phyloP scores from a whole-genome alignment of 1,140 invertebrate genomes.

The Drosophila sturtevanti region DNA sequence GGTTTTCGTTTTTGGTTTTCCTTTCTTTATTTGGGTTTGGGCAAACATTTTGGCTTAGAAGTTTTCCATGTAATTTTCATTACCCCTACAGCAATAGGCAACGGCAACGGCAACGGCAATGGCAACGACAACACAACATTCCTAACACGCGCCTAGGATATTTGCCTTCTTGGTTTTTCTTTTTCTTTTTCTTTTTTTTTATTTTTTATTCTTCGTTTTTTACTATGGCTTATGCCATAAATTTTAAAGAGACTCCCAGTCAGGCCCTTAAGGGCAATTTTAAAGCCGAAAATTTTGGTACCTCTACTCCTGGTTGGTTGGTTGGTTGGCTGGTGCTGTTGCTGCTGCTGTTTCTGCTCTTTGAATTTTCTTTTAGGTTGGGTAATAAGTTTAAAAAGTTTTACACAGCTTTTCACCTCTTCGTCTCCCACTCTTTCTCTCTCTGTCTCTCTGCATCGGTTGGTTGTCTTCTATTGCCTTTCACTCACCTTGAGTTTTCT shows the following conservation, averaged over 20 bases:
- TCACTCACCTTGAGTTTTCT: slow-evolving; percentile 6
- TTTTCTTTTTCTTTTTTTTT: slow-evolving; percentile 31
- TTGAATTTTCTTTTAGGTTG: slow-evolving; percentile 18
- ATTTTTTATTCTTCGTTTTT: slow-evolving; percentile 30
- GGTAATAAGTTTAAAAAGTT: slow-evolving; percentile 78
- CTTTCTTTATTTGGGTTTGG: slow-evolving; percentile 18
- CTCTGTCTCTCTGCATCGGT: neutral
- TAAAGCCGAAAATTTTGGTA: slow-evolving; percentile 61
- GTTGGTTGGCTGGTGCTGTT: no score
- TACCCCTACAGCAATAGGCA: slow-evolving; percentile 35
- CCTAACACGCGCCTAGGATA: slow-evolving; percentile 15
- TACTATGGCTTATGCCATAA: slow-evolving; percentile 56
- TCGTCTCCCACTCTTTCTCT: no score
- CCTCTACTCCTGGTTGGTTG: neutral
- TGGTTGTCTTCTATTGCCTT: neutral
- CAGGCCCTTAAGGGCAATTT: slow-evolving; percentile 53
- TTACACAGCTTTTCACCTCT: slow-evolving; percentile 13
- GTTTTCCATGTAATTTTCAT: slow-evolving; percentile 72
- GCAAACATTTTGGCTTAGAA: slow-evolving; percentile 70
- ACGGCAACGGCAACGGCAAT: neutral
- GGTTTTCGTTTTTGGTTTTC: slow-evolving; percentile 27
- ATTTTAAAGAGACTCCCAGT: slow-evolving; percentile 70
- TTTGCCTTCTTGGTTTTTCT: slow-evolving; percentile 31
- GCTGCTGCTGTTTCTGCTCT: no score
- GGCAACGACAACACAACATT: neutral